Evolutionary conservation across 1,140 invertebrate genomes (phyloP).

Genomic region (Mactra quadrangularis): DNA sequence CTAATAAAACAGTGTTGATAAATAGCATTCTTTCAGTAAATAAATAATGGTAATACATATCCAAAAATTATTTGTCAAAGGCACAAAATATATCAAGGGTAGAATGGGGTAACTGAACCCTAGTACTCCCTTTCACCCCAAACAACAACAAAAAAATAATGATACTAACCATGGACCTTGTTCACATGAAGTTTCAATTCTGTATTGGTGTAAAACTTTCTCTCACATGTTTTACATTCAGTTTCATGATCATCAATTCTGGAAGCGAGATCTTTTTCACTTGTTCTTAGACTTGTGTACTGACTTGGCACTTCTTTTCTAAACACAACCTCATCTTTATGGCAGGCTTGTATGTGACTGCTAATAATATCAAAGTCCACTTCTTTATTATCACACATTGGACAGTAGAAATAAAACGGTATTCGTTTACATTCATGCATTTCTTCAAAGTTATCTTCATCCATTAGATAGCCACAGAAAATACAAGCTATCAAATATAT

Average conservation of each 20-base stretch:
- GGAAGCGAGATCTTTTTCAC: background rate
- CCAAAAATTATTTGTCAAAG: too few relatives aligned
- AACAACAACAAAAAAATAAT: too few relatives aligned
- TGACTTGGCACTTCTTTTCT: background rate
- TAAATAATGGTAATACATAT: too few relatives aligned
- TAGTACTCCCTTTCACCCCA: too few relatives aligned
- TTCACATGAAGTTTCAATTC: slow-evolving; percentile 18
- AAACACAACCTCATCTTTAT: background rate
- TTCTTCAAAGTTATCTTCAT: background rate
- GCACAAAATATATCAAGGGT: too few relatives aligned
- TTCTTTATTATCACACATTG: background rate
- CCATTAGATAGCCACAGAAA: slow-evolving; percentile 7
- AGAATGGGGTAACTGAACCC: too few relatives aligned
- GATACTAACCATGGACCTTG: slow-evolving; percentile 10
- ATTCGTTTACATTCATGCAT: background rate
- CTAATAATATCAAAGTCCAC: background rate
- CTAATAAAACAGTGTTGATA: too few relatives aligned
- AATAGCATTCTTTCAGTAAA: too few relatives aligned
- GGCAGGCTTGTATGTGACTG: background rate
- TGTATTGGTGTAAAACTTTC: background rate
- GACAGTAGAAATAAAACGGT: slow-evolving; percentile 15
- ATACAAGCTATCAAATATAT: slow-evolving; percentile 20
- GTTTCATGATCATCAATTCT: background rate
- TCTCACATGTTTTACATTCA: background rate
- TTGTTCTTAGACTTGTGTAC: background rate